These are phyloP conservation scores for Sporophila hypoxantha DNA, from an alignment of 2,113 vertebrate genomes.

Conservation along the genomic window DNA sequence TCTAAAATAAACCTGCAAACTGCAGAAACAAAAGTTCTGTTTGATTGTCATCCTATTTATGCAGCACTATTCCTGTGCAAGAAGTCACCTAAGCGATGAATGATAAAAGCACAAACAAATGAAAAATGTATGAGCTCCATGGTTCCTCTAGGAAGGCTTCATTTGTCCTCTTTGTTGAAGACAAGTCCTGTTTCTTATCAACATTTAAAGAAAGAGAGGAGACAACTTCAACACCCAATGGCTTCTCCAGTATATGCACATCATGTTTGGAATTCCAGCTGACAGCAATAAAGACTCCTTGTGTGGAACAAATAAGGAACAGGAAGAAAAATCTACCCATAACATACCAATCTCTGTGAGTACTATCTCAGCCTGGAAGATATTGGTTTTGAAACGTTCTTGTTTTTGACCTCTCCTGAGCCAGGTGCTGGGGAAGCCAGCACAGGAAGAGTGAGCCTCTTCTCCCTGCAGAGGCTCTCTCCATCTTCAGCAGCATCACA, in stretches of 20 bases:
- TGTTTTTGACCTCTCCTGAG: background rate
- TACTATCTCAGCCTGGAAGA: background rate
- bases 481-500: background rate
- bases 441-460: rapidly evolving
- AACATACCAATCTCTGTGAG: background rate
- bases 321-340: background rate
- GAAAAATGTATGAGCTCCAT: slow-evolving; percentile 26
- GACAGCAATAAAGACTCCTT: background rate
- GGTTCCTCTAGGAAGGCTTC: background rate
- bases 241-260: background rate
- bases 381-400: background rate
- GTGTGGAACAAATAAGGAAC: background rate
- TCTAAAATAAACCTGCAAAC: background rate
- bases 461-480: background rate
- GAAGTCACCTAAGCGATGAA: background rate
- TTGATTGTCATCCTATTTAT: background rate
- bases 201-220: background rate
- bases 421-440: background rate
- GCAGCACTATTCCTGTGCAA: background rate
- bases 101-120: slow-evolving; percentile 26
- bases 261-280: background rate
- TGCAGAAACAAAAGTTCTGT: background rate
- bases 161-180: background rate
- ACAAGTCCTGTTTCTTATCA: background rate
- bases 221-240: background rate